Conservation (phyloP, 2,113 vertebrate genomes). For the Nanorana parkeri region DNA sequence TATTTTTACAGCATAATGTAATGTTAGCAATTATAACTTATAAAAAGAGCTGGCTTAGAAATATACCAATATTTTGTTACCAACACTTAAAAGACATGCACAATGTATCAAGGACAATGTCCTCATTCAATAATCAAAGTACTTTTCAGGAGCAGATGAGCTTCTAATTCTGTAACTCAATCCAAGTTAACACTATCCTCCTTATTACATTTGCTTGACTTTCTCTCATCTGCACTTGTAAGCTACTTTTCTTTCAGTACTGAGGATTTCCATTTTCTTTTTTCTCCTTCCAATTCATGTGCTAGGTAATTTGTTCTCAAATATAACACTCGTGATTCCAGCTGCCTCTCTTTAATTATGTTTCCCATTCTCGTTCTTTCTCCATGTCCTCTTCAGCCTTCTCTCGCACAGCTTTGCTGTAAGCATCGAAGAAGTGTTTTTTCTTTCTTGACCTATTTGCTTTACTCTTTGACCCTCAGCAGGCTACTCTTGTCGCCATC, state of each 20-base stretch:
- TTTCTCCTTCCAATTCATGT: constrained; percentile 43
- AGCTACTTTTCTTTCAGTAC: constrained; percentile 44
- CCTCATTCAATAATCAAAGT: constrained; percentile 35
- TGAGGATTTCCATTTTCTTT: constrained; percentile 47
- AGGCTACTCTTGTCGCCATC: constrained; percentile 36
- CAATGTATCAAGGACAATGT: constrained; percentile 32
- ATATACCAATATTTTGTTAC: neutral
- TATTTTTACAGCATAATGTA: too few species aligned
- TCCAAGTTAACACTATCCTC: constrained; percentile 42
- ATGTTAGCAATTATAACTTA: too few species aligned
- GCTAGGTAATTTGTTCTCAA: constrained; percentile 48
- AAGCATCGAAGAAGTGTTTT: constrained; percentile 20
- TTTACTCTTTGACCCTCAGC: constrained; percentile 29
- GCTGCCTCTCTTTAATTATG: constrained; percentile 42
- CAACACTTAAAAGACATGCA: constrained; percentile 6
- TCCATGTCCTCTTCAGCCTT: constrained; percentile 20
- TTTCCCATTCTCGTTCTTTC: constrained; percentile 21
- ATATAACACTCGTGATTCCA: constrained; percentile 48
- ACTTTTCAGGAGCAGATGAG: constrained; percentile 38
- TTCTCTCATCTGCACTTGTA: constrained; percentile 45
- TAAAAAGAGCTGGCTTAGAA: neutral
- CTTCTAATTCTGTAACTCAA: constrained; percentile 39
- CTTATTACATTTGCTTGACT: constrained; percentile 40
- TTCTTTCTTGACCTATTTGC: constrained; percentile 41
- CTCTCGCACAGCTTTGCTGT: constrained; percentile 24